A percentile compares a stretch with the other conserved stretches of the same genome.
phyloP scores from a whole-genome alignment of 1,140 invertebrate species.

The Hesperophylax magnus region DNA sequence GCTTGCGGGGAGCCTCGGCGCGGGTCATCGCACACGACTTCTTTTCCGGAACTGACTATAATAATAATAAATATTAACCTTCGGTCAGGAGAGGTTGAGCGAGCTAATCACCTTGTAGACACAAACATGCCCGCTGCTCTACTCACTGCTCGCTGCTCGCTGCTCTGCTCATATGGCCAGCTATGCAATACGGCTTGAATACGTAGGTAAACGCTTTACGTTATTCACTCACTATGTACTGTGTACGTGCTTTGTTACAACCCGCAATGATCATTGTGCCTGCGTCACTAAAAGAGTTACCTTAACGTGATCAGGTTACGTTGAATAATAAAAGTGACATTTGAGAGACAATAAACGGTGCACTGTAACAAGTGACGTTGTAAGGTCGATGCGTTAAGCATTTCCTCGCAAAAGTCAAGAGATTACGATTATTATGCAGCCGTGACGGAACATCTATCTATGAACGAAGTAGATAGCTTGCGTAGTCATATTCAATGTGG shows the following conservation, averaged over 20 bases:
- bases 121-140: too few relatives aligned
- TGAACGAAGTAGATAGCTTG: too few relatives aligned
- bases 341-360: too few relatives aligned
- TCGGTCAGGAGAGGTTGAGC: constrained; percentile 20
- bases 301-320: too few relatives aligned
- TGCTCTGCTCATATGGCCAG: neutral
- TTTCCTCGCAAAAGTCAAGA: too few relatives aligned
- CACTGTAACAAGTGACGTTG: too few relatives aligned
- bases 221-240: neutral
- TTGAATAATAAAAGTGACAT: too few relatives aligned
- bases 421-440: too few relatives aligned
- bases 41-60: constrained; percentile 27
- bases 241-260: neutral
- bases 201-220: neutral
- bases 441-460: too few relatives aligned
- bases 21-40: constrained; percentile 41
- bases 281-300: constrained; percentile 1
- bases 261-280: neutral
- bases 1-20: constrained; percentile 2
- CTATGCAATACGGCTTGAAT: neutral
- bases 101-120: constrained; percentile 36
- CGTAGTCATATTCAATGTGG: too few relatives aligned
- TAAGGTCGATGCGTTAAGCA: too few relatives aligned
- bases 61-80: constrained; percentile 2
- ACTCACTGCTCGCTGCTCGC: neutral